Percentiles rank a stretch among this genome's conserved stretches.
These are phyloP conservation scores for Odocoileus hemionus DNA, from an alignment of 2,113 vertebrate genomes.

Conservation along the genomic window DNA sequence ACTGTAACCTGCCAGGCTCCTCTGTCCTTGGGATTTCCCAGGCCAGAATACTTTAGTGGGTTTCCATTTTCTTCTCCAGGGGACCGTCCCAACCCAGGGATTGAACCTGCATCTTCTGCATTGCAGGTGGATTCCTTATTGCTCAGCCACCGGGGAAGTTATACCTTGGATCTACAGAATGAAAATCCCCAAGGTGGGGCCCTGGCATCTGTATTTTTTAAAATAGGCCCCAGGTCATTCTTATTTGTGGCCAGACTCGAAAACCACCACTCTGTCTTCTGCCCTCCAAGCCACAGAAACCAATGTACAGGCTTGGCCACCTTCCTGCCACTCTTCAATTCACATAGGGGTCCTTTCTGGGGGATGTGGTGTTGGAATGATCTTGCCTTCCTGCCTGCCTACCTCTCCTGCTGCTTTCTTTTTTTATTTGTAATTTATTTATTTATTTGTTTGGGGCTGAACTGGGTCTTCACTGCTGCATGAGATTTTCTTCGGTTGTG, in stretches of 20 bases:
- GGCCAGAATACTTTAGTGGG: not conserved
- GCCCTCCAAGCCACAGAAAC: rapidly evolving
- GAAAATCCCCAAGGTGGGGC: not conserved
- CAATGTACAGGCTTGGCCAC: rapidly evolving
- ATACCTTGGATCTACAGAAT: not conserved
- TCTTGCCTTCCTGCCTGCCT: no score
- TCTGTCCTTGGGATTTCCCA: not conserved
- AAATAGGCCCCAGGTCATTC: not conserved
- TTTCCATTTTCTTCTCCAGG: not conserved
- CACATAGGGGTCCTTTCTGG: not conserved
- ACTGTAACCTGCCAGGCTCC: not conserved
- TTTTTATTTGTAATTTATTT: not conserved
- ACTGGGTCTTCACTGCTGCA: not conserved
- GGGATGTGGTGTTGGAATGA: rapidly evolving
- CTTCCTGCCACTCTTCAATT: not conserved
- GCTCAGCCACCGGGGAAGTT: not conserved
- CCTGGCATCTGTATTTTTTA: not conserved
- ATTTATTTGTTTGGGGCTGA: not conserved
- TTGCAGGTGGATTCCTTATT: not conserved
- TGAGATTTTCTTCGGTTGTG: not conserved
- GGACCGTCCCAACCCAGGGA: not conserved
- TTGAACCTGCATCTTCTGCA: not conserved
- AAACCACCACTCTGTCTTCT: not conserved
- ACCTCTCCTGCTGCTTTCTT: not conserved
- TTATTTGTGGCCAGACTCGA: not conserved